Evolutionary conservation across 2,797 vertebrate genomes (phyloP), one percentile per base, ranked within the genome.

Genomic region (Enteromius thamalakanensis): DNA sequence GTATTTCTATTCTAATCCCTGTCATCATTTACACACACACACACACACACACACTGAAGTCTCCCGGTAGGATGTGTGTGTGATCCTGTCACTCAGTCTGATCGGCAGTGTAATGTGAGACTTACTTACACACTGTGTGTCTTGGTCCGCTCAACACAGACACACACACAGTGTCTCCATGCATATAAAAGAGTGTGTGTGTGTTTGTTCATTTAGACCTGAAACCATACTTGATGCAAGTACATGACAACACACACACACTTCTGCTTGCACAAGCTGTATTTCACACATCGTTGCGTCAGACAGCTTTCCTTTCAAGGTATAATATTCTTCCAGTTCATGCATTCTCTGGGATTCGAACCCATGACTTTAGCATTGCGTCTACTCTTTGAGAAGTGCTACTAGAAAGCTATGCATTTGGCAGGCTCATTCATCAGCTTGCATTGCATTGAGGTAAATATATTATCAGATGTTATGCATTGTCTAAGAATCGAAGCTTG

Each of bases 1-100:
- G 86, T 84, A 72, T 86, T 91, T 89, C 75, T 89, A 90, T 91
- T 91, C 89, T 89, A 92, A 94, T 92, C 87, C 89, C 87, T 81
- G 82, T 91, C 91, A 90, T 87, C 78, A 58, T 81, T 86, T 81
- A 77, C 72, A 78, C 81, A 80, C 80, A 86, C 76, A 53, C 80
- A 81, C 23, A 79, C 23, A 79, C 79, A 80, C 76, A 71, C 79
- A 81, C 76, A 37, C 72, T 77, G 69, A 80, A 60, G 82, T 87
- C 80, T 72, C 78, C 85, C 49, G 74, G 82, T 84, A 78, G 81
- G 83, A 62, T 14, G 69, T 72, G 69, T 29, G 74, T 76, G 74
- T 87, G 87, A 88, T 85, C 80, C 84, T 86, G 91, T 90, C 88
- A 88, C 67, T 89, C 88, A 88, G 32, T 32, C 83, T 94, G 92